A percentile compares a stretch with the other conserved stretches of the same genome.
Conservation (phyloP, 2,797 vertebrate species). For the Choloepus didactylus region DNA sequence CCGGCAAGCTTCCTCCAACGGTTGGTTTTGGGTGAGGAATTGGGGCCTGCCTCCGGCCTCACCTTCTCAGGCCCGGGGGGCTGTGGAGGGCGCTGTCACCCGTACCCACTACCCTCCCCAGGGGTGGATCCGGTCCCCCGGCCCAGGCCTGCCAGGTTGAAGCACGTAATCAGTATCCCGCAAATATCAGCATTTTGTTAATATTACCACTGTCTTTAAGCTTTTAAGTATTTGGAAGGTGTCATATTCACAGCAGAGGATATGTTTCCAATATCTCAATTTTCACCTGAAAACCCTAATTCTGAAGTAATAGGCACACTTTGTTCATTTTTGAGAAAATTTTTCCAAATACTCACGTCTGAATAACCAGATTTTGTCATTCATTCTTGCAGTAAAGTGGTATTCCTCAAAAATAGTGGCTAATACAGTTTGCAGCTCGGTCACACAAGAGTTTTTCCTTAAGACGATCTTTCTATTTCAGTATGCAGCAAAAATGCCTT, state of each 20-base stretch:
- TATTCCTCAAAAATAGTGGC: background rate
- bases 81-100: too few relatives aligned
- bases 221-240: background rate
- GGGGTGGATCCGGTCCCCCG: too few relatives aligned
- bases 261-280: background rate
- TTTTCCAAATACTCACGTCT: background rate
- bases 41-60: too few relatives aligned
- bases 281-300: conserved; percentile 26
- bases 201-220: background rate
- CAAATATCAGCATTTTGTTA: background rate
- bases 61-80: too few relatives aligned
- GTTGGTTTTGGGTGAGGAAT: too few relatives aligned
- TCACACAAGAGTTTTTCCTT: background rate
- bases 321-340: background rate
- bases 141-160: too few relatives aligned
- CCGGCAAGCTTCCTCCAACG: too few relatives aligned
- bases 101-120: too few relatives aligned
- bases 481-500: background rate
- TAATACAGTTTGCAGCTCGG: background rate
- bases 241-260: background rate
- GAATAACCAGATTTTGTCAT: background rate
- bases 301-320: background rate
- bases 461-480: background rate
- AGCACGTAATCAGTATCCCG: too few relatives aligned
- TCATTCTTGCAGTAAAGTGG: background rate